These are phyloP conservation scores for Lumbricus terrestris DNA, from an alignment of 2,888 invertebrate genomes.

Conservation along the genomic window DNA sequence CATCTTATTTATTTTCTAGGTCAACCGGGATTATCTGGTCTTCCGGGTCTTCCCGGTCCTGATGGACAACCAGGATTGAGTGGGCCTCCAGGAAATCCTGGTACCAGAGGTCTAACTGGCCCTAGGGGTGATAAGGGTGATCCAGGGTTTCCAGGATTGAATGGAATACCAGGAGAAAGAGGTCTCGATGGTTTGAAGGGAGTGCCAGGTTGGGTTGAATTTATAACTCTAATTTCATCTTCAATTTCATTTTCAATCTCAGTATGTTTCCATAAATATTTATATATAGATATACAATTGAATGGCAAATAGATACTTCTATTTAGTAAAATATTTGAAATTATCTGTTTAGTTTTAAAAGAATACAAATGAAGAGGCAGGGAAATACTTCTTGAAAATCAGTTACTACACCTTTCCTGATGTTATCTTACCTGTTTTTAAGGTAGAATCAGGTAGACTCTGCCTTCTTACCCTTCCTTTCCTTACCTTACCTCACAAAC, in stretches of 20 bases:
- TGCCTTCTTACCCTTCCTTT: background rate
- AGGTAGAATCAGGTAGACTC: background rate
- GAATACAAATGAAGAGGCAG: background rate
- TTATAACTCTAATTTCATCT: background rate
- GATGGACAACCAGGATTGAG: conserved; percentile 25
- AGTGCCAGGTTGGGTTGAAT: background rate
- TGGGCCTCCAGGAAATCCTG: conserved; percentile 24
- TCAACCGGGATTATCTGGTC: conserved; percentile 35
- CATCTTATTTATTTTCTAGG: conserved; percentile 27
- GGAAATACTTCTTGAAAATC: background rate
- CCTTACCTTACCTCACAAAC: background rate
- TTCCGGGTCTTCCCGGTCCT: conserved; percentile 29
- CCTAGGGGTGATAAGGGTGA: conserved; percentile 36
- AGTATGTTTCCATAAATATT: background rate
- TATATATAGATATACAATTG: too few species aligned
- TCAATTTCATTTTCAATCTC: background rate
- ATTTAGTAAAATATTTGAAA: background rate
- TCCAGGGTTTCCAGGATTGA: conserved; percentile 64
- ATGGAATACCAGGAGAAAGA: conserved; percentile 33
- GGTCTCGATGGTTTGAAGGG: conserved; percentile 35
- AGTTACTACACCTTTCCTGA: background rate
- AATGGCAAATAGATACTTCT: background rate
- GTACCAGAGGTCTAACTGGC: conserved; percentile 34
- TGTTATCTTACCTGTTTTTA: background rate
- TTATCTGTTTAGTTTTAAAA: background rate